Evolutionary conservation across 2,113 vertebrate genomes (phyloP), one percentile per base, ranked within the genome.

Genomic region (Chloroceryle aenea): DNA sequence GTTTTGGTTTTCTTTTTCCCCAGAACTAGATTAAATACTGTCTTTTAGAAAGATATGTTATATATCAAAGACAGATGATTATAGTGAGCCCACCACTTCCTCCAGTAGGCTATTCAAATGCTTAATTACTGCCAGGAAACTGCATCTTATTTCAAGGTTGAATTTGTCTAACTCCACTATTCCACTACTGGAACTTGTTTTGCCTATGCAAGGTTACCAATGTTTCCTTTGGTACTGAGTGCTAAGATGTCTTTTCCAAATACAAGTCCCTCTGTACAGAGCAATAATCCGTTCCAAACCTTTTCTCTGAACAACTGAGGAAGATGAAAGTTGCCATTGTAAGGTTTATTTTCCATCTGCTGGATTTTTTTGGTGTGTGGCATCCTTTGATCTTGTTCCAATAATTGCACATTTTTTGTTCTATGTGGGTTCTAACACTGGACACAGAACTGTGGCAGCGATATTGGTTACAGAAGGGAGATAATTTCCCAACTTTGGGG

Each of bases 51-150:
- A 92, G 68, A 40, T 75, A 59, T 89, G 56, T 89, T 56, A 43
- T 64, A 64, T 78, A 92, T 86, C 76, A 94, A 95, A 92, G 73
- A 34, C 50, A 81, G n/a, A 4, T 92, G 43, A 95, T 85, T 82
- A 89, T 7, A 92, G 52, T 53, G 66, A 91, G 62, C 48, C 84
- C 30, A 61, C n/a, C 48, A 43, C 40, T 92, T 95, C 73, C 74
- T 91, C 48, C 4, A 15, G 30, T 53, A 87, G 87, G 52, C 38
- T 71, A 64, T 56, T 78, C 61, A 90, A 74, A 95, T 14, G 61
- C 66, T 89, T 87, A 91, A 95, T 82, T 91, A 72, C 58, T 66
- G 34, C 59, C 59, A 90, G 63, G 59, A 75, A 96, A 62, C 40
- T 48, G 42, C 58, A 53, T 81, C 61, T 67, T 71, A 63, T 90